These are phyloP conservation scores for Acrossocheilus fasciatus DNA, from an alignment of 2,797 vertebrate genomes.

Conservation along the genomic window DNA sequence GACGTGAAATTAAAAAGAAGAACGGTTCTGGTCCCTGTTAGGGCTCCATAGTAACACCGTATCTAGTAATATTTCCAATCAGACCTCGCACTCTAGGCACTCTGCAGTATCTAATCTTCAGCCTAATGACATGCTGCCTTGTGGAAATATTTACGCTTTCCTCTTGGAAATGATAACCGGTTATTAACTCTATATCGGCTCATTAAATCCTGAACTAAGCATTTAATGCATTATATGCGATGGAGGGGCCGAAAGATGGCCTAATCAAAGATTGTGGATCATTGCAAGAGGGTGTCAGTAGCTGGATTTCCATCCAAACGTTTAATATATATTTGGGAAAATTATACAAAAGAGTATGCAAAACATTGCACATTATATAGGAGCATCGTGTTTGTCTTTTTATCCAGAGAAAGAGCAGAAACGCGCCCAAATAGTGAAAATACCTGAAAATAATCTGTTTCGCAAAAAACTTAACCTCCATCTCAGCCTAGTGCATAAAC, in stretches of 20 bases:
- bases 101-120: constrained; percentile 64
- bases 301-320: background rate
- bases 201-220: constrained; percentile 66
- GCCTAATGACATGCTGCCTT: constrained; percentile 64
- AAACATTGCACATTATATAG: background rate
- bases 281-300: background rate
- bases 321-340: background rate
- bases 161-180: constrained; percentile 70
- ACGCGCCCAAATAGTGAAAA: background rate
- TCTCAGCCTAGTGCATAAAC: background rate
- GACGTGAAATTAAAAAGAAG: background rate
- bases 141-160: constrained; percentile 72
- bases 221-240: constrained; percentile 32
- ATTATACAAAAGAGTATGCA: background rate
- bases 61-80: constrained; percentile 53
- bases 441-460: background rate
- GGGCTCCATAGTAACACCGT: constrained; percentile 58
- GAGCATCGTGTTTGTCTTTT: background rate
- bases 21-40: background rate
- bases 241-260: background rate
- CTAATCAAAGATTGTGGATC: background rate
- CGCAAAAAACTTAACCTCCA: background rate
- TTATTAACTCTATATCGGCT: constrained; percentile 70
- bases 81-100: constrained; percentile 47
- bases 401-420: background rate